Evolutionary conservation across 1,140 invertebrate genomes (phyloP).

Genomic region (Cotesia vestalis): DNA sequence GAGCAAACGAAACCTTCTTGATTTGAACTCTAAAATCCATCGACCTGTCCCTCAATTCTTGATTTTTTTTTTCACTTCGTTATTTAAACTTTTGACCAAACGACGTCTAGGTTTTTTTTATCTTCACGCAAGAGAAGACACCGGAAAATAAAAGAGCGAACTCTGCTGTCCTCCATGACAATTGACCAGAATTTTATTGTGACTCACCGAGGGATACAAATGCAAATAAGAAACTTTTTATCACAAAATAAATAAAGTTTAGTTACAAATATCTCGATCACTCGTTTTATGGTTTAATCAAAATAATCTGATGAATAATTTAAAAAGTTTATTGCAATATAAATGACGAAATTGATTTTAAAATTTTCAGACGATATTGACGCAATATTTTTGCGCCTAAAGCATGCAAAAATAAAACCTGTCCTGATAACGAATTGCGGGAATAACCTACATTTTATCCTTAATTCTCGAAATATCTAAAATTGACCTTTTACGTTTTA

Average conservation of each 20-base stretch:
- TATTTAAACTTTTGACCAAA: constrained; percentile 23
- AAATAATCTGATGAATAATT: too few relatives aligned
- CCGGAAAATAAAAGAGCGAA: background rate
- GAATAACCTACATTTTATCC: too few relatives aligned
- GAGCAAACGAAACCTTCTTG: constrained; percentile 12
- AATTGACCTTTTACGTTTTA: too few relatives aligned
- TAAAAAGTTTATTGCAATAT: too few relatives aligned
- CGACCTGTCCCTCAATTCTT: background rate
- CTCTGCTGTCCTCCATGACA: constrained; percentile 4
- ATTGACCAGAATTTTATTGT: constrained; percentile 9
- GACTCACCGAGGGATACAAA: background rate
- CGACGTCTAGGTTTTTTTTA: constrained; percentile 17
- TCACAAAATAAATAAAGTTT: constrained; percentile 6
- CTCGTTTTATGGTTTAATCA: too few relatives aligned
- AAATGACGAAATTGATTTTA: too few relatives aligned
- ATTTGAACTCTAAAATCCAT: constrained; percentile 22
- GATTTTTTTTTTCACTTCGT: constrained; percentile 20
- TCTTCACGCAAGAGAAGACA: background rate
- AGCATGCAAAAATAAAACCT: too few relatives aligned
- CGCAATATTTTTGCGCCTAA: too few relatives aligned
- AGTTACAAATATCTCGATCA: too few relatives aligned
- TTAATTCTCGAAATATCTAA: too few relatives aligned
- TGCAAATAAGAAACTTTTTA: constrained; percentile 1
- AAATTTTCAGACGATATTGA: too few relatives aligned
- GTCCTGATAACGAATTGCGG: too few relatives aligned